These are phyloP conservation scores for Burhinus bistriatus DNA, from an alignment of 2,113 vertebrate genomes.

Conservation along the genomic window DNA sequence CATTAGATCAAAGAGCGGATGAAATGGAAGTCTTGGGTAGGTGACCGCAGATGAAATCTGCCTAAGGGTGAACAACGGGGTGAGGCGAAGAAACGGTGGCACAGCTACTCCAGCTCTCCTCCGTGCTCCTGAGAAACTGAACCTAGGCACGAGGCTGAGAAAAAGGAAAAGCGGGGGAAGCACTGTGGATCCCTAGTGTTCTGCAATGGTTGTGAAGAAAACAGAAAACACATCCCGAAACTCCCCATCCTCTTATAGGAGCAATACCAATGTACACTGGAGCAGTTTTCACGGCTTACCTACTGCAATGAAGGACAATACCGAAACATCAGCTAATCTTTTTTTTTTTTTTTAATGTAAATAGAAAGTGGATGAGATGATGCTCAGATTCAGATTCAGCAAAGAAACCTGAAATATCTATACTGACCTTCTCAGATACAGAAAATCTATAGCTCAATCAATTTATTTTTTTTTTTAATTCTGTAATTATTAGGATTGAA, in stretches of 20 bases:
- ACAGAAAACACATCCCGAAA: neutral
- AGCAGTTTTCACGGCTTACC: neutral
- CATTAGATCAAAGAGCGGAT: neutral
- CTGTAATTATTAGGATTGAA: neutral
- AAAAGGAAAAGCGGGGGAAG: neutral
- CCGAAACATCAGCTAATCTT: neutral
- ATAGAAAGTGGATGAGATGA: neutral
- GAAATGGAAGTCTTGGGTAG: neutral
- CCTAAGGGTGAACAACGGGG: fast-evolving
- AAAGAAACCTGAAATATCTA: neutral
- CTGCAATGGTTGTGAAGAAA: neutral
- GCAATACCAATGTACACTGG: neutral
- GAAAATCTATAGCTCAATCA: neutral
- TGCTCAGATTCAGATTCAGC: neutral
- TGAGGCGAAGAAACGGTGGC: fast-evolving
- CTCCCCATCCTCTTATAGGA: neutral
- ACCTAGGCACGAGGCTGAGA: neutral
- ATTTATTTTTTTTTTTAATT: neutral
- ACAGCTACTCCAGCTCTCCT: neutral
- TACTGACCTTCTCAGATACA: neutral
- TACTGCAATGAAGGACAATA: neutral
- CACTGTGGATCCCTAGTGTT: neutral
- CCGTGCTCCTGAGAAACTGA: neutral
- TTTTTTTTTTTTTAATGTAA: neutral
- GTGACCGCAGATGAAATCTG: neutral